Evolutionary conservation across 2,113 vertebrate genomes (phyloP).

Genomic region (Periophthalmus modestus): DNA sequence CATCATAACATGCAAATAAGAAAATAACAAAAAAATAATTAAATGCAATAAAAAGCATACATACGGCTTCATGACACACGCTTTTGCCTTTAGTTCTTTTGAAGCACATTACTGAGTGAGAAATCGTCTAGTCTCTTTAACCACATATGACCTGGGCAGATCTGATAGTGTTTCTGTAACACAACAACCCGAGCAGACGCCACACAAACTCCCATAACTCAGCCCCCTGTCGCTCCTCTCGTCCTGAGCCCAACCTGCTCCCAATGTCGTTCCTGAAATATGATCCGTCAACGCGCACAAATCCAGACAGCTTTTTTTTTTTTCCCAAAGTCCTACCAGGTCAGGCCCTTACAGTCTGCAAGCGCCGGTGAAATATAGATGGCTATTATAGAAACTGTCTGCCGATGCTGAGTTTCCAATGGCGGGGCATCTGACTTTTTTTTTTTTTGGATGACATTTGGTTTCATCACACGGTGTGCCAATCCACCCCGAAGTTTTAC

Average conservation of each 20-base stretch:
- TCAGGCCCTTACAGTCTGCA: constrained; percentile 56
- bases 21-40: no score
- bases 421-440: constrained; percentile 5
- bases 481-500: background rate
- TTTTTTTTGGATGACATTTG: constrained; percentile 29
- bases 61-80: no score
- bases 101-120: background rate
- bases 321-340: constrained; percentile 50
- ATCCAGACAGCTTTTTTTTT: constrained; percentile 61
- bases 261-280: constrained; percentile 53
- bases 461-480: constrained; percentile 30
- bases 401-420: constrained; percentile 23
- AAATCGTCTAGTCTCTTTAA: background rate
- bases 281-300: constrained; percentile 47
- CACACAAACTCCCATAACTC: constrained; percentile 48
- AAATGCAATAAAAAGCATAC: no score
- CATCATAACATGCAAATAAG: no score
- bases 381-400: constrained; percentile 50
- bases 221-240: constrained; percentile 44
- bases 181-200: constrained; percentile 54
- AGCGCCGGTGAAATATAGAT: constrained; percentile 62
- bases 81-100: background rate
- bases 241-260: constrained; percentile 43
- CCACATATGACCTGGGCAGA: constrained; percentile 24
- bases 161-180: constrained; percentile 24